A percentile compares a stretch with the other conserved stretches of the same genome.
These are phyloP conservation scores for Procambarus clarkii DNA, from an alignment of 1,140 invertebrate genomes.

Conservation along the genomic window DNA sequence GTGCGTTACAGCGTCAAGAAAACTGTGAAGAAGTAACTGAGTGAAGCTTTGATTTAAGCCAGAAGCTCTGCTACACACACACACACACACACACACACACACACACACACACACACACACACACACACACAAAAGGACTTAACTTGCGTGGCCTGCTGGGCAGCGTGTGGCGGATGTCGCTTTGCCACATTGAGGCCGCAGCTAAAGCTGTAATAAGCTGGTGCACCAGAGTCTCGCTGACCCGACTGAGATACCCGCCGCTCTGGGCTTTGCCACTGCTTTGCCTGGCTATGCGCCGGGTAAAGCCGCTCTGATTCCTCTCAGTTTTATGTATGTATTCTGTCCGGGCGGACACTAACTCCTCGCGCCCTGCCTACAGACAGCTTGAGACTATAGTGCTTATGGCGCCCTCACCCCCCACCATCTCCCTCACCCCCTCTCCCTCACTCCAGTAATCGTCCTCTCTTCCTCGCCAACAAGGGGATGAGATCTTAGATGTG, in stretches of 20 bases:
- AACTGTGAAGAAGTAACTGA: not conserved
- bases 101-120: not conserved
- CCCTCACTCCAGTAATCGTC: not conserved
- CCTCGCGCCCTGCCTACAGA: not conserved
- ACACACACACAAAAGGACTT: conserved; percentile 2
- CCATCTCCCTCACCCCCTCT: not conserved
- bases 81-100: no score
- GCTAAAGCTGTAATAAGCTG: conserved; percentile 14
- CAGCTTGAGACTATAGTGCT: not conserved
- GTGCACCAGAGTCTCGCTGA: not conserved
- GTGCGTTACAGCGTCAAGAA: not conserved
- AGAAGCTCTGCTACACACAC: not conserved
- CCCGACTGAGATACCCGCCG: not conserved
- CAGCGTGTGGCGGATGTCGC: conserved; percentile 13
- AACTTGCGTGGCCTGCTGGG: not conserved
- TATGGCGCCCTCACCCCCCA: not conserved
- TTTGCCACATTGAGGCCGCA: conserved; percentile 2
- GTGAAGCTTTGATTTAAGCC: not conserved
- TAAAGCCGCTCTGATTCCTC: not conserved
- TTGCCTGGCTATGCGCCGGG: not conserved
- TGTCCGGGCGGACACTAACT: not conserved
- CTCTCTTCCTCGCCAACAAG: not conserved
- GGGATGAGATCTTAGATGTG: no score
- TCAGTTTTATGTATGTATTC: not conserved
- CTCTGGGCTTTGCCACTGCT: not conserved